Evolutionary conservation across 2,113 vertebrate species (phyloP), one percentile per base, ranked within the genome.

Genomic region (Agelaius tricolor): DNA sequence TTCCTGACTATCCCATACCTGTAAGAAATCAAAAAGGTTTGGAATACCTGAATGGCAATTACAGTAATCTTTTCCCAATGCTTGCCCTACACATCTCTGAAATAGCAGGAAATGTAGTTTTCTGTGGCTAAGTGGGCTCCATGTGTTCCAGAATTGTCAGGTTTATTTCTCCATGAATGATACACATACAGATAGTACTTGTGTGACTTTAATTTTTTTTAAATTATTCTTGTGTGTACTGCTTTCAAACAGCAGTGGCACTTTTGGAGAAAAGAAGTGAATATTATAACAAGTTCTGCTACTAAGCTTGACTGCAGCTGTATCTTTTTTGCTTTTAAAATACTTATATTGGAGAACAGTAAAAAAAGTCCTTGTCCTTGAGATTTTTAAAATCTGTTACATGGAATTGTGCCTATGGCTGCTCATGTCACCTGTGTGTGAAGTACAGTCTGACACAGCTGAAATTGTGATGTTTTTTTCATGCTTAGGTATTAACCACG

Each of bases 401-500:
- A 37, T 24, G 61, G 58, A 67, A 58, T 51, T 75, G 15, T 16
- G 24, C 15, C 58, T 52, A 15, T 0, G 5, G 16, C 33, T 89
- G 17, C 44, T 75, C 65, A 6, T 47, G 31, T 31, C 41, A 61
- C 26, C 19, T 62, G 21, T 44, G 10, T 11, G 7, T 67, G 30
- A 87, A 18, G 8, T 22, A 15, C 12, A 13, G 17, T 59, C 31
- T 69, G 61, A 47, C 24, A 52, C 41, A 55, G 9, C 7, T 73
- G 30, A 37, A 76, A 59, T 6, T 49, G 52, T 62, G 31, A 12
- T 57, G 11, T 41, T 12, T 88, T 57, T 92, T 55, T 87, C 58
- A 51, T 77, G 14, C 37, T n/a, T 44, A 99, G 99, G 99, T 99
- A 21, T 96, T 99, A 93, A 99, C 98, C 76, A 99, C 75, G 93